A percentile compares a stretch with the other conserved stretches of the same genome.
Evolutionary conservation across 2,888 invertebrate species (phyloP).

Genomic region (Smittia aterrima): DNA sequence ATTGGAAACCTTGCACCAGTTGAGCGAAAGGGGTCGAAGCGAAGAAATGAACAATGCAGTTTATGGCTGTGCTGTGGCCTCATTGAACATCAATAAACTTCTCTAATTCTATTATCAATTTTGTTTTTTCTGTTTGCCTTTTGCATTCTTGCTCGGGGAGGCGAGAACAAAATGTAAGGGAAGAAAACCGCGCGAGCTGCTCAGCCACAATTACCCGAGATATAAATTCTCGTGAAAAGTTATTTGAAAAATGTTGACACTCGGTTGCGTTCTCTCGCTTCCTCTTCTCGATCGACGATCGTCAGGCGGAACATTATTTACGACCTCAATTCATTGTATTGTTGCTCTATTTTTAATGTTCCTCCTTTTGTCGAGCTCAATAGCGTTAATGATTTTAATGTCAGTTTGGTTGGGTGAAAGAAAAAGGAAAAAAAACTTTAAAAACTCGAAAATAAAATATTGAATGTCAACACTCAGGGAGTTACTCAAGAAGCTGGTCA

Average conservation of each 20-base stretch:
- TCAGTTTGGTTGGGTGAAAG: background rate
- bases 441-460: slow-evolving; percentile 5
- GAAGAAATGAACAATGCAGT: background rate
- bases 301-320: slow-evolving; percentile 28
- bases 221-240: slow-evolving; percentile 6
- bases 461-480: slow-evolving; percentile 17
- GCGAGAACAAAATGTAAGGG: no score
- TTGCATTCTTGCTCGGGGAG: background rate
- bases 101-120: background rate
- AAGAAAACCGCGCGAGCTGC: background rate
- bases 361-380: slow-evolving; percentile 27
- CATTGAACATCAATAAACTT: background rate
- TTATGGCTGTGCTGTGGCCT: slow-evolving; percentile 15
- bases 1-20: slow-evolving; percentile 30
- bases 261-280: background rate
- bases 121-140: background rate
- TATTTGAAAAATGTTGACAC: slow-evolving; percentile 12
- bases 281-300: no score
- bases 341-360: slow-evolving; percentile 31
- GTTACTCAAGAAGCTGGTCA: background rate
- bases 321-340: slow-evolving; percentile 26
- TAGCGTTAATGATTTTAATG: slow-evolving; percentile 40
- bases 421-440: background rate
- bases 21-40: slow-evolving; percentile 1
- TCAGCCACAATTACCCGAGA: slow-evolving; percentile 3